These are phyloP conservation scores for Cosmia pyralina DNA, from an alignment of 2,888 invertebrate genomes.

Conservation along the genomic window DNA sequence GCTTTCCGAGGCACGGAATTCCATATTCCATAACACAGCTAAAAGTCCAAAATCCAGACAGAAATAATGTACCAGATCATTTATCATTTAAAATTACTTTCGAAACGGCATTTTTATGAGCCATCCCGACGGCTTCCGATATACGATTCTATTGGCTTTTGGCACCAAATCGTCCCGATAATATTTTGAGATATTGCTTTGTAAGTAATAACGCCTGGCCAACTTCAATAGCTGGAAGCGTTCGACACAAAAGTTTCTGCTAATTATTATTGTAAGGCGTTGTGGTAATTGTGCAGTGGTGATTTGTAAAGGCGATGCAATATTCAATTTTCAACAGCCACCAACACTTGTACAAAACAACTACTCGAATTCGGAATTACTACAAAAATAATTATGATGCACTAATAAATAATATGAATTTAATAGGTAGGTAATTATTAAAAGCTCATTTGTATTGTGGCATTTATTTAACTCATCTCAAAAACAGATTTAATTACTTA, in stretches of 20 bases:
- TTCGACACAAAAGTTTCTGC: slow-evolving; percentile 41
- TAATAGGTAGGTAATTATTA: no score
- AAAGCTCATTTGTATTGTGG: no score
- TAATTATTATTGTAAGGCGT: slow-evolving; percentile 33
- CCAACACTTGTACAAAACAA: no score
- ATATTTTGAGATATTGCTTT: slow-evolving; percentile 28
- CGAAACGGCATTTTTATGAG: slow-evolving; percentile 52
- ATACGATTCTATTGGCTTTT: slow-evolving; percentile 53
- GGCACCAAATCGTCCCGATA: slow-evolving; percentile 39
- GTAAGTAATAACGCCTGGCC: slow-evolving; percentile 40
- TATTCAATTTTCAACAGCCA: no score
- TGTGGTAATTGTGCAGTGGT: neutral
- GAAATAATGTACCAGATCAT: slow-evolving; percentile 35
- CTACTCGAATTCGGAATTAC: no score
- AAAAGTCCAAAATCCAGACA: slow-evolving; percentile 22
- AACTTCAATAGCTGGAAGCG: slow-evolving; percentile 30
- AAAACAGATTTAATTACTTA: no score
- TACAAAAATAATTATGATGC: no score
- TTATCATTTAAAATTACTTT: slow-evolving; percentile 55
- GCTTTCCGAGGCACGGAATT: no score
- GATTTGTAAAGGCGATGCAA: neutral
- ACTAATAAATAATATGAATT: no score
- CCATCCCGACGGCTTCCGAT: slow-evolving; percentile 27
- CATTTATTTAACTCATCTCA: no score
- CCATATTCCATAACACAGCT: neutral